phyloP scores from a whole-genome alignment of 2,888 invertebrate genomes.

The Nephrotoma guestfalica region DNA sequence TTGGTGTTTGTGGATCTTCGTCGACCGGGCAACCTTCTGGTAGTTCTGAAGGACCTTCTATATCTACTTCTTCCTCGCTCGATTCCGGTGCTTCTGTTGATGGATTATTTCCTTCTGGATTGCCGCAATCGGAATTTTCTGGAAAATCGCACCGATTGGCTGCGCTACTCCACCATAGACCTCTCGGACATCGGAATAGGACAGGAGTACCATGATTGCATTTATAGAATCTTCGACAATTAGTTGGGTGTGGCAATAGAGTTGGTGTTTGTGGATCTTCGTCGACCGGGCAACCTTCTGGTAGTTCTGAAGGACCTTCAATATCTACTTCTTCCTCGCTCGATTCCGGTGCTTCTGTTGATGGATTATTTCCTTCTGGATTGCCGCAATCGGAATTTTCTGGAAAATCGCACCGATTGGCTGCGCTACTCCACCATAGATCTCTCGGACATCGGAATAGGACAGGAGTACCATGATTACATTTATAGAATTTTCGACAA shows the following conservation, averaged over 20 bases:
- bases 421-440: not conserved
- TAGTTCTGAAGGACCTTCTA: not conserved
- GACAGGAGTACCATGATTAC: not conserved
- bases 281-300: not conserved
- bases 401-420: not conserved
- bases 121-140: not conserved
- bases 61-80: not conserved
- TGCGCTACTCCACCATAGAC: not conserved
- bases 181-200: not conserved
- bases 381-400: not conserved
- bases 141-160: not conserved
- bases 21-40: not conserved
- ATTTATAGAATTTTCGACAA: slow-evolving; percentile 4
- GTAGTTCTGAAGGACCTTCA: not conserved
- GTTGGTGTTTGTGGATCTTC: not conserved
- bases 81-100: not conserved
- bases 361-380: not conserved
- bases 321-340: not conserved
- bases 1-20: not conserved
- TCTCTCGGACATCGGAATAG: not conserved
- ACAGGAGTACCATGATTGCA: not conserved
- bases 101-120: not conserved
- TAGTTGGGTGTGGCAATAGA: not conserved
- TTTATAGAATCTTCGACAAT: slow-evolving; percentile 4
- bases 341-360: not conserved